These are phyloP conservation scores for Pterophyllum scalare DNA, from an alignment of 2,113 vertebrate genomes.

Conservation along the genomic window DNA sequence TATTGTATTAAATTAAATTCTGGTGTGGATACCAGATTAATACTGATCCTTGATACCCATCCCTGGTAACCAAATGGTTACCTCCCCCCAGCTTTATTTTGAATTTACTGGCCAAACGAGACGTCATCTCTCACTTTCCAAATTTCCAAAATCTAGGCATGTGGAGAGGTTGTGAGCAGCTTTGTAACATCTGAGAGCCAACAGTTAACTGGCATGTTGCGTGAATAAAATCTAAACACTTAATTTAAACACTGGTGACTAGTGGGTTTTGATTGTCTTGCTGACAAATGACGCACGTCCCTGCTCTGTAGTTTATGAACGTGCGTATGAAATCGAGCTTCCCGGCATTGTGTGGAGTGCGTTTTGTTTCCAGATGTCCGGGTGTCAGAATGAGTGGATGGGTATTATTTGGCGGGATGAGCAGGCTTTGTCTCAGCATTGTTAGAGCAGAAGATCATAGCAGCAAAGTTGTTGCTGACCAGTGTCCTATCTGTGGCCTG, in stretches of 20 bases:
- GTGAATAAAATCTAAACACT: no score
- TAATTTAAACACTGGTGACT: not conserved
- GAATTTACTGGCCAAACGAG: not conserved
- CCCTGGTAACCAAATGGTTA: not conserved
- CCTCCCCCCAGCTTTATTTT: not conserved
- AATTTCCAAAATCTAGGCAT: no score
- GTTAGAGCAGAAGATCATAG: slow-evolving; percentile 58
- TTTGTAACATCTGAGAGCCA: no score
- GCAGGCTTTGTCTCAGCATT: slow-evolving; percentile 40
- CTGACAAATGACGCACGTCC: not conserved
- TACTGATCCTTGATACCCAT: not conserved
- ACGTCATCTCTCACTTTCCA: not conserved
- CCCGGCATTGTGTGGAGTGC: slow-evolving; percentile 12
- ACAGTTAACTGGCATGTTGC: no score
- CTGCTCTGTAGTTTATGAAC: not conserved
- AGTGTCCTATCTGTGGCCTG: slow-evolving; percentile 57
- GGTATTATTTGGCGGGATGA: slow-evolving; percentile 28
- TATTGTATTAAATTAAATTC: not conserved
- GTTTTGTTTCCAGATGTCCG: slow-evolving; percentile 28
- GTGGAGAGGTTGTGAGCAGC: no score
- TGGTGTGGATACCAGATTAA: not conserved
- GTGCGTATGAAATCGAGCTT: not conserved
- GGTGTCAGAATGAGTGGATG: slow-evolving; percentile 17
- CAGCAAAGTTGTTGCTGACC: slow-evolving; percentile 68
- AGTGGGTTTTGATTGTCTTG: not conserved